A percentile compares a stretch with the other conserved stretches of the same genome.
phyloP scores from a whole-genome alignment of 2,888 invertebrate genomes.

The Apodemia hepburni region DNA sequence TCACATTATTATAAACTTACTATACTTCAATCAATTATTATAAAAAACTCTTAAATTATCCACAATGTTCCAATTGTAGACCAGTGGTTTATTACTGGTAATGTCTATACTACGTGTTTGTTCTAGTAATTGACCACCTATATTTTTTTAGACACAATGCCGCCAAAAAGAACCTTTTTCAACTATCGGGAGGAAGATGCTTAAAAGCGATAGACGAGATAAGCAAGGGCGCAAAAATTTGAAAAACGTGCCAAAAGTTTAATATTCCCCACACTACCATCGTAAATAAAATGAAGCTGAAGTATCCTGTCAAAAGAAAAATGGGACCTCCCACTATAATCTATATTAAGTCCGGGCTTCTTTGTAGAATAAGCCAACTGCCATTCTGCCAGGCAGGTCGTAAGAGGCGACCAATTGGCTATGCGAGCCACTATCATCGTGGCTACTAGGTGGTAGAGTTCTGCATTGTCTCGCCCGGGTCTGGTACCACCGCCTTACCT shows the following conservation, averaged over 20 bases:
- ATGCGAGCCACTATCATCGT: no score
- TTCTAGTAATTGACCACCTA: slow-evolving; percentile 20
- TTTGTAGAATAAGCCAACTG: no score
- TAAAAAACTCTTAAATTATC: slow-evolving; percentile 10
- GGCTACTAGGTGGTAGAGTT: no score
- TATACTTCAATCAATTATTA: slow-evolving; percentile 11
- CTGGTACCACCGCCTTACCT: no score
- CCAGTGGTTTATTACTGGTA: slow-evolving; percentile 23
- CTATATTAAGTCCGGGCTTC: no score
- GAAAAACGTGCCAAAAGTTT: slow-evolving; percentile 16
- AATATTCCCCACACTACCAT: slow-evolving; percentile 10
- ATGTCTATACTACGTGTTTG: slow-evolving; percentile 21
- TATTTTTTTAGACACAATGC: slow-evolving; percentile 17
- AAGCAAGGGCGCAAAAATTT: slow-evolving; percentile 3
- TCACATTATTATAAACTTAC: slow-evolving; percentile 5
- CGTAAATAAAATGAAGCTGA: slow-evolving; percentile 11
- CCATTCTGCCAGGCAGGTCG: no score
- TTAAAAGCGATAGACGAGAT: slow-evolving; percentile 9
- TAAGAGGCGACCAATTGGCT: no score
- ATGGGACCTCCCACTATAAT: slow-evolving; percentile 13
- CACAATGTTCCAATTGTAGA: slow-evolving; percentile 19
- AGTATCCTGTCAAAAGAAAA: slow-evolving; percentile 5
- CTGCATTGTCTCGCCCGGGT: no score
- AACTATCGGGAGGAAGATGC: slow-evolving; percentile 7
- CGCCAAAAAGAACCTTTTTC: slow-evolving; percentile 2